These are phyloP conservation scores for Sylvicapra grimmia DNA, from an alignment of 2,113 vertebrate species.

Conservation along the genomic window DNA sequence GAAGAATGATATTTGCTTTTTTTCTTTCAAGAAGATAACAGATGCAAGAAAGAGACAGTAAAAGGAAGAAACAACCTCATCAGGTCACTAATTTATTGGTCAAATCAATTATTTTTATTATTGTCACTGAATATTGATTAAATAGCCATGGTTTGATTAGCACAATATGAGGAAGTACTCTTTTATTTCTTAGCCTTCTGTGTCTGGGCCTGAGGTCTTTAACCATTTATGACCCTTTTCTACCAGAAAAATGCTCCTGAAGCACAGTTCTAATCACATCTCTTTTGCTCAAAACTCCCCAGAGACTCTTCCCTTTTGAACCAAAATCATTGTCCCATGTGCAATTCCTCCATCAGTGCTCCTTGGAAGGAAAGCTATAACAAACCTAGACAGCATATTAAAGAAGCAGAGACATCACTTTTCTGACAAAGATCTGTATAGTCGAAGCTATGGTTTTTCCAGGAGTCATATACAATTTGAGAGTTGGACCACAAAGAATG, in stretches of 20 bases:
- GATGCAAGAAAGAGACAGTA: not conserved
- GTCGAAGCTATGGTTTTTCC: not conserved
- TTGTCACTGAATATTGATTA: not conserved
- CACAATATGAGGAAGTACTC: not conserved
- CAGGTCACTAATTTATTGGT: not conserved
- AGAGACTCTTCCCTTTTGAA: not conserved
- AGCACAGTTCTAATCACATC: not conserved
- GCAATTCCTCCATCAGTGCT: not conserved
- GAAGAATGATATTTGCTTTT: not conserved
- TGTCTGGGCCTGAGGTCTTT: not conserved
- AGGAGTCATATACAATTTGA: not conserved
- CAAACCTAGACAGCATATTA: not conserved
- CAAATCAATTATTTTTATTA: slow-evolving; percentile 2
- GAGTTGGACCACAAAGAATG: not conserved
- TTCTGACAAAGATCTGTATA: not conserved
- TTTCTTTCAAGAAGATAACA: slow-evolving; percentile 22
- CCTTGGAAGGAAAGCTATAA: not conserved
- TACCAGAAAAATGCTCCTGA: not conserved
- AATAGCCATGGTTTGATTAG: not conserved
- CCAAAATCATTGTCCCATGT: not conserved
- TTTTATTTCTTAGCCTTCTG: not conserved
- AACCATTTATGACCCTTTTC: not conserved
- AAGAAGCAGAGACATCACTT: not conserved
- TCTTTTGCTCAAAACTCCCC: not conserved
- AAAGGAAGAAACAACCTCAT: not conserved